phyloP scores from a whole-genome alignment of 2,113 vertebrate species.

The Vicugna pacos region DNA sequence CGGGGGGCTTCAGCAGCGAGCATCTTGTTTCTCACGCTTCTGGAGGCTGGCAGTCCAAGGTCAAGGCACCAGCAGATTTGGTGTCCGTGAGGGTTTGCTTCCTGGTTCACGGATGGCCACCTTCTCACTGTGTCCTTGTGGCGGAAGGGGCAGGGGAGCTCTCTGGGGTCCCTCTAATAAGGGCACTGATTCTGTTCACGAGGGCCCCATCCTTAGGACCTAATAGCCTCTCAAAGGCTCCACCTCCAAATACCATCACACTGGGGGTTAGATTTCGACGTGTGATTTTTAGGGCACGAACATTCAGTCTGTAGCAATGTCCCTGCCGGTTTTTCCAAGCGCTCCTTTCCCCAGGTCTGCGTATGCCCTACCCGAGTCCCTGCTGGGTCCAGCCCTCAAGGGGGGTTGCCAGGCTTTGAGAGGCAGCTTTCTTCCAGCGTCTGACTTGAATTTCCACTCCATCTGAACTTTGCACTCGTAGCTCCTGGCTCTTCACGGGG shows the following conservation, averaged over 20 bases:
- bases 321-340: neutral
- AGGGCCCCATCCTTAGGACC: too few relatives aligned
- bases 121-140: neutral
- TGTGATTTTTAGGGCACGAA: accelerated
- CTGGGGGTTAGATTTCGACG: neutral
- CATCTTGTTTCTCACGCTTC: accelerated
- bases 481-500: neutral
- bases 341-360: neutral
- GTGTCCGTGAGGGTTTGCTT: neutral
- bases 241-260: neutral
- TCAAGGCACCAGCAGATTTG: neutral
- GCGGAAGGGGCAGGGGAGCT: too few relatives aligned
- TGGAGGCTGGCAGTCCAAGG: neutral
- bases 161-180: neutral
- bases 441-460: neutral
- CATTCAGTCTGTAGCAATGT: neutral
- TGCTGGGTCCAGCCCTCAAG: neutral
- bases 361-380: neutral
- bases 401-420: neutral
- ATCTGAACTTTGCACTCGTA: neutral
- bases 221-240: neutral
- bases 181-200: neutral
- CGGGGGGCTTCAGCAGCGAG: accelerated
- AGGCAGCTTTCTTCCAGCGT: neutral
- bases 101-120: accelerated